Conservation (phyloP, 2,113 vertebrate species). For the Chunga burmeisteri region DNA sequence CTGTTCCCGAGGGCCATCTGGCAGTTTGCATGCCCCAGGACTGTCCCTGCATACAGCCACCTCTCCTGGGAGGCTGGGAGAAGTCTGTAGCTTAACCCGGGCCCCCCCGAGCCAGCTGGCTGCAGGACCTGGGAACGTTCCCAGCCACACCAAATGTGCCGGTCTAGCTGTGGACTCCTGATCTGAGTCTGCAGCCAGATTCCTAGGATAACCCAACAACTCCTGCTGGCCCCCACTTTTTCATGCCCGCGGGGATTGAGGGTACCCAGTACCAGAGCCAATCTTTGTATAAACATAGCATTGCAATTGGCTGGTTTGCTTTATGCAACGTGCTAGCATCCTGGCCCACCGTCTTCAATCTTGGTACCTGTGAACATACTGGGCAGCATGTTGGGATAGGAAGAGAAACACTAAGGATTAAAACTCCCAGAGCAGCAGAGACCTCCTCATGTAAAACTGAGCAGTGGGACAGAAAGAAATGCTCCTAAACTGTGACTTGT, state of each 20-base stretch:
- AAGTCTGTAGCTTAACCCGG: fast-evolving
- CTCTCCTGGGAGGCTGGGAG: background rate
- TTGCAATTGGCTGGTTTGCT: background rate
- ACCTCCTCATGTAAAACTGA: background rate
- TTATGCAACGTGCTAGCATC: background rate
- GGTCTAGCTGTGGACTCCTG: background rate
- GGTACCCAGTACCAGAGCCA: background rate
- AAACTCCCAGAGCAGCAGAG: background rate
- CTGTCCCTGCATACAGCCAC: background rate
- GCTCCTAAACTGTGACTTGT: background rate
- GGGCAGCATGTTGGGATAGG: background rate
- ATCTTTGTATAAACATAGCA: background rate
- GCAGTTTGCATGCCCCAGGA: background rate
- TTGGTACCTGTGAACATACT: too few species aligned
- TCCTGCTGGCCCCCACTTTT: background rate
- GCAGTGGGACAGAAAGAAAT: background rate
- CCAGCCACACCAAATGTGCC: background rate
- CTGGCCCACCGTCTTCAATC: fast-evolving
- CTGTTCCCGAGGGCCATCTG: background rate
- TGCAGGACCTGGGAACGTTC: background rate
- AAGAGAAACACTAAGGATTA: background rate
- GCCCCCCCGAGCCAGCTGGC: fast-evolving
- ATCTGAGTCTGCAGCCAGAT: background rate
- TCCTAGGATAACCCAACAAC: background rate
- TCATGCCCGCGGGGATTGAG: background rate